Conservation (phyloP, 2,113 vertebrate genomes). For the Syrmaticus mikado region DNA sequence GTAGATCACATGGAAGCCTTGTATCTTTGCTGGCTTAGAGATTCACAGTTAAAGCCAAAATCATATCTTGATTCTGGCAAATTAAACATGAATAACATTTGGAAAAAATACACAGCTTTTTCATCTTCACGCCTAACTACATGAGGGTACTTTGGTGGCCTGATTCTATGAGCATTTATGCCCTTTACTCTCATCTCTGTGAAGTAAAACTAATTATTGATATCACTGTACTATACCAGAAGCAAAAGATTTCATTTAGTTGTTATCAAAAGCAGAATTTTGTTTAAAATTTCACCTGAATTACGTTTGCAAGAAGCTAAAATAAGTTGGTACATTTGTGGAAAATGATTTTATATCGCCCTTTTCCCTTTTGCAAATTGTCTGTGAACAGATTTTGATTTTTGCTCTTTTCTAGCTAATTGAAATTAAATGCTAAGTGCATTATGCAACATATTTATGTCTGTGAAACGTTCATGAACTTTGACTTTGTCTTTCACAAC, state of each 20-base stretch:
- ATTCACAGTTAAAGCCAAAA: conserved; percentile 53
- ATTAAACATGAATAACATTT: conserved; percentile 58
- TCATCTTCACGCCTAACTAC: conserved; percentile 48
- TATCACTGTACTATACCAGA: not conserved
- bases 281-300: conserved; percentile 35
- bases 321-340: not conserved
- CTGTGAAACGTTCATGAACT: conserved; percentile 70
- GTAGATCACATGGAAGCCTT: conserved; percentile 51
- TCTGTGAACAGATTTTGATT: conserved; percentile 72
- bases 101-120: conserved; percentile 64
- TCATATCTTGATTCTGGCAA: conserved; percentile 61
- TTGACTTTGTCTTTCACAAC: conserved; percentile 73
- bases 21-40: conserved; percentile 56
- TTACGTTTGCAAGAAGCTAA: not conserved
- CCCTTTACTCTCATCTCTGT: not conserved
- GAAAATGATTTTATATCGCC: conserved; percentile 26
- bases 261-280: not conserved
- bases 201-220: conserved; percentile 22
- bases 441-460: conserved; percentile 73
- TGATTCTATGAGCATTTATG: conserved; percentile 47
- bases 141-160: conserved; percentile 11
- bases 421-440: conserved; percentile 67
- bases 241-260: not conserved
- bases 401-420: conserved; percentile 72
- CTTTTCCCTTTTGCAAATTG: conserved; percentile 58